phyloP scores from a whole-genome alignment of 2,113 vertebrate species.

The Tetrao urogallus region DNA sequence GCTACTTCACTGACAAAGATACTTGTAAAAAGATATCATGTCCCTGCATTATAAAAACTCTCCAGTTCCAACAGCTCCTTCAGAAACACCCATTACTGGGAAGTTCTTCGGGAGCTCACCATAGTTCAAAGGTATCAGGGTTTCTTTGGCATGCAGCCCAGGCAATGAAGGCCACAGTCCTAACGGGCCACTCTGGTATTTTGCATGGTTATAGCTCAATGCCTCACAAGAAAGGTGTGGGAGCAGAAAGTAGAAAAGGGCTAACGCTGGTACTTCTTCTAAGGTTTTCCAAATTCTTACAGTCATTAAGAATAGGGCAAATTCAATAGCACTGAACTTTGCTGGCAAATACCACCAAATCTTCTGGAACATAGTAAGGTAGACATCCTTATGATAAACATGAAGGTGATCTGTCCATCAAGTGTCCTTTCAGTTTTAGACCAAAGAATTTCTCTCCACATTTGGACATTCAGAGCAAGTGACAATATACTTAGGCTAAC shows the following conservation, averaged over 20 bases:
- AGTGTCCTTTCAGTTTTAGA: neutral
- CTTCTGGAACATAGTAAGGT: neutral
- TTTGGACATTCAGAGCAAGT: neutral
- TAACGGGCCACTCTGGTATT: neutral
- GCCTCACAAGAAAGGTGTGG: rapidly evolving
- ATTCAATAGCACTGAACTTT: neutral
- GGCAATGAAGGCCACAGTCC: neutral
- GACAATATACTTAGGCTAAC: neutral
- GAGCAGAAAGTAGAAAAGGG: neutral
- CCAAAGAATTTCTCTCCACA: neutral
- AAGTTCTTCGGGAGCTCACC: neutral
- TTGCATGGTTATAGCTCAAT: neutral
- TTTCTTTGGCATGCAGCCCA: neutral
- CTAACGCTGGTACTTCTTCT: neutral
- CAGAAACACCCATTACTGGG: neutral
- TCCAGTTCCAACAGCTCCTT: neutral
- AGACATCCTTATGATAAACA: neutral
- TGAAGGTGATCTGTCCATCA: neutral
- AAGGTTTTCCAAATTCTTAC: neutral
- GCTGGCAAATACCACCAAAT: neutral
- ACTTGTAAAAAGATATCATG: rapidly evolving
- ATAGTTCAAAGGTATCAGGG: neutral
- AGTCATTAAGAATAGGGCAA: neutral
- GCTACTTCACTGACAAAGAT: neutral
- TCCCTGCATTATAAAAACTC: neutral